A percentile compares a stretch with the other conserved stretches of the same genome.
Conservation (phyloP, 1,140 invertebrate genomes). For the Popillia japonica region DNA sequence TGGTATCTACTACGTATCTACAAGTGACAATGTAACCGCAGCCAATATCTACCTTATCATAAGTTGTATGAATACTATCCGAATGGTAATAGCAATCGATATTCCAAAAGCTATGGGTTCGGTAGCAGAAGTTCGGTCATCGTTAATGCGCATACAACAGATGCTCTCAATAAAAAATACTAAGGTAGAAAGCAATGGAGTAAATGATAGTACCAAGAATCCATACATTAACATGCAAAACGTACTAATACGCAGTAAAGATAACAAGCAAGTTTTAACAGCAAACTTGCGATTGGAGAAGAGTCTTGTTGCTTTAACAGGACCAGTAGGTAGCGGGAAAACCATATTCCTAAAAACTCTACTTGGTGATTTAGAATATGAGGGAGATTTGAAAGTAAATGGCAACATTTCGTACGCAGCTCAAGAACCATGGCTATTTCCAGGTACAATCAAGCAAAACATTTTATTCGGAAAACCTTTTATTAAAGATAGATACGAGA, state of each 20-base stretch:
- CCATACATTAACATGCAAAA: constrained; percentile 53
- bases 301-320: constrained; percentile 76
- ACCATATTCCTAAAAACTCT: constrained; percentile 76
- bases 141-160: constrained; percentile 69
- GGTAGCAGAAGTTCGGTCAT: constrained; percentile 65
- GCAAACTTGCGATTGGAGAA: constrained; percentile 66
- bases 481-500: constrained; percentile 59
- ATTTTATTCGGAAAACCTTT: constrained; percentile 70
- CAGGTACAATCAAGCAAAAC: constrained; percentile 66
- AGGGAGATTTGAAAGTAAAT: constrained; percentile 66
- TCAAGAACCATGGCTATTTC: constrained; percentile 77
- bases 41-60: constrained; percentile 79
- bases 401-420: constrained; percentile 74
- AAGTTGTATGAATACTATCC: constrained; percentile 76
- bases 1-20: constrained; percentile 75
- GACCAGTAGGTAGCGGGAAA: constrained; percentile 86
- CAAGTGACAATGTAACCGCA: constrained; percentile 72
- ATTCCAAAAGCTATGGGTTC: constrained; percentile 73
- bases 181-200: not conserved
- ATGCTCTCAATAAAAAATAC: constrained; percentile 70
- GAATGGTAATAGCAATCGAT: constrained; percentile 76
- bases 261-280: constrained; percentile 64
- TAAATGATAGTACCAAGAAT: constrained; percentile 42
- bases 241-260: constrained; percentile 55
- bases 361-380: constrained; percentile 72